These are phyloP conservation scores for Mormyrops attenuatus DNA, from an alignment of 2,797 vertebrate genomes.

Conservation along the genomic window DNA sequence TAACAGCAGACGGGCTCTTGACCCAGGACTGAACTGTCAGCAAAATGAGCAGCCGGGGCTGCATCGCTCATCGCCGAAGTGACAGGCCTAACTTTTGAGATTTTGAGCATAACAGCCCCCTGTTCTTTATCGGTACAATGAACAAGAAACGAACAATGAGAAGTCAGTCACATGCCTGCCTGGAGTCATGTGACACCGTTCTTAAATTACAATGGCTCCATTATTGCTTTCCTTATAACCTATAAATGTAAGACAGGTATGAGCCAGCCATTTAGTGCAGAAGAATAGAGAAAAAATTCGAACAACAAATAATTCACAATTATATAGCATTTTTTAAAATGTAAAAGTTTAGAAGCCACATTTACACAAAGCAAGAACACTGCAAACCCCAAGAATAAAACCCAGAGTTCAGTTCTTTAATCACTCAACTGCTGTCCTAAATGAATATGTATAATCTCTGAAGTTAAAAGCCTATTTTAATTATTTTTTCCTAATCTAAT, in stretches of 20 bases:
- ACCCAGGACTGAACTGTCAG: slow-evolving; percentile 16
- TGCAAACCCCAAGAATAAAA: background rate
- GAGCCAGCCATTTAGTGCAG: background rate
- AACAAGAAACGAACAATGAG: background rate
- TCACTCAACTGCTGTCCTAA: background rate
- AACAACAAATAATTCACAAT: background rate
- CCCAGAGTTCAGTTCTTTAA: background rate
- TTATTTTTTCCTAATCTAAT: background rate
- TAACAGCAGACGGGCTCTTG: background rate
- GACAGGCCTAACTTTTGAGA: background rate
- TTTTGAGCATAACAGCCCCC: background rate
- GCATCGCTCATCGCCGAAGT: background rate
- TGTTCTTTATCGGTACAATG: background rate
- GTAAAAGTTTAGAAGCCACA: background rate
- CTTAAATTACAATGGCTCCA: slow-evolving; percentile 9
- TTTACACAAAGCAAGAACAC: background rate
- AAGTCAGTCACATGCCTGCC: background rate
- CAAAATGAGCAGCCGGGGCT: background rate
- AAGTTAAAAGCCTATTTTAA: background rate
- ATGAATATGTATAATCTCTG: background rate
- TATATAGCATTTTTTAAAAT: background rate
- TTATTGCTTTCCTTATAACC: background rate
- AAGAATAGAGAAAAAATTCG: background rate
- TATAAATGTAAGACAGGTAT: background rate
- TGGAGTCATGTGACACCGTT: background rate